phyloP scores from a whole-genome alignment of 2,797 vertebrate species.

The Gorsachius magnificus region DNA sequence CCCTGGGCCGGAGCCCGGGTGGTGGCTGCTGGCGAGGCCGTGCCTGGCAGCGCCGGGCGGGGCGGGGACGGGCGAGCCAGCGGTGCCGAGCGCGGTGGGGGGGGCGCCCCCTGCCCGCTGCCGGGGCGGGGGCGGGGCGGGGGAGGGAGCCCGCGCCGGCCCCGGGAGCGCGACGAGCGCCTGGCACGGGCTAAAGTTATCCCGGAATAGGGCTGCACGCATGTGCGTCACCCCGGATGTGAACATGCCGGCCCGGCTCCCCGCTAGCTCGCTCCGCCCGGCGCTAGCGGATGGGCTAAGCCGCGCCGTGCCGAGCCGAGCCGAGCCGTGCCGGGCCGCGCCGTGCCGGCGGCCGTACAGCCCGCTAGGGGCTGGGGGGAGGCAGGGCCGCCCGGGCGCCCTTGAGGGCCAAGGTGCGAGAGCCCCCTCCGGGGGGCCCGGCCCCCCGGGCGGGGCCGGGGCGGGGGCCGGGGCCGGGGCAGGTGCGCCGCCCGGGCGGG shows the following conservation, averaged over 20 bases:
- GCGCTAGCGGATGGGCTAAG: not conserved
- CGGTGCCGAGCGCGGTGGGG: not conserved
- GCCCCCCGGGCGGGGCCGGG: not conserved
- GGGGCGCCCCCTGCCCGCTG: not conserved
- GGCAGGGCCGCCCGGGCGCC: not conserved
- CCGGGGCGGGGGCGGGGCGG: not conserved
- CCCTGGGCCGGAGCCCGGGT: not conserved
- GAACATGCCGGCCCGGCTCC: constrained; percentile 62
- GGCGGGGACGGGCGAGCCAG: too few relatives aligned
- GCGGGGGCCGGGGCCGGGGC: not conserved
- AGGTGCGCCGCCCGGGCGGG: not conserved
- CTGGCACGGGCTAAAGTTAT: constrained; percentile 89
- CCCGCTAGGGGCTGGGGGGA: not conserved
- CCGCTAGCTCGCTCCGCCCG: constrained; percentile 22
- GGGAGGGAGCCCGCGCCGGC: not conserved
- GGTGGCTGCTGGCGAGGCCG: not conserved
- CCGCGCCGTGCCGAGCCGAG: not conserved
- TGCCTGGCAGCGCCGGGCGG: not conserved
- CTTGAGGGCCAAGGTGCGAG: not conserved
- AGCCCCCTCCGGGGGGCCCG: not conserved
- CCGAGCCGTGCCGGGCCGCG: not conserved
- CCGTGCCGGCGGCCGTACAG: not conserved
- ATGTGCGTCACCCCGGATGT: constrained; percentile 92
- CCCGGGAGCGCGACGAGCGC: constrained; percentile 10
- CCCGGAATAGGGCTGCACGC: constrained; percentile 91